These are phyloP conservation scores for Diabrotica undecimpunctata DNA, from an alignment of 1,140 invertebrate species.

Conservation along the genomic window DNA sequence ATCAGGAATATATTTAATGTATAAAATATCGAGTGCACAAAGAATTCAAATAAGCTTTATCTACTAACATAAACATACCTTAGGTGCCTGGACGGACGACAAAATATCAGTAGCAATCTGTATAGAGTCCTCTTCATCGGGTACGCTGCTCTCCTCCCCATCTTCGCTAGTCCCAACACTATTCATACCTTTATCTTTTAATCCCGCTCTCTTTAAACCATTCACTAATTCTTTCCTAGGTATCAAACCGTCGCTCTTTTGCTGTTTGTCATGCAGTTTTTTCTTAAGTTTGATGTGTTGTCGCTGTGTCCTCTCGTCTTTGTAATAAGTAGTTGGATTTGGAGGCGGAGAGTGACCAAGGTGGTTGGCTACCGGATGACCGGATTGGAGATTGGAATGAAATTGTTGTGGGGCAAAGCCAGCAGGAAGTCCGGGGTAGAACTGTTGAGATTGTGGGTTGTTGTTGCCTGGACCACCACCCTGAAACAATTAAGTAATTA, in stretches of 20 bases:
- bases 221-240: slow-evolving; percentile 53
- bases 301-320: slow-evolving; percentile 72
- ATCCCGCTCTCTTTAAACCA: slow-evolving; percentile 48
- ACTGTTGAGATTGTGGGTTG: slow-evolving; percentile 59
- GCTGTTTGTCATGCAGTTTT: slow-evolving; percentile 42
- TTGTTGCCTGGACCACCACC: slow-evolving; percentile 58
- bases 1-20: no score
- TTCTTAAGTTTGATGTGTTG: slow-evolving; percentile 71
- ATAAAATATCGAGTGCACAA: no score
- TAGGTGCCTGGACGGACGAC: slow-evolving; percentile 69
- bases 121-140: slow-evolving; percentile 65
- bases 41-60: no score
- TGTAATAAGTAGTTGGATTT: slow-evolving; percentile 54
- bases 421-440: slow-evolving; percentile 54
- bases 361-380: slow-evolving; percentile 48
- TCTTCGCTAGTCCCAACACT: slow-evolving; percentile 65
- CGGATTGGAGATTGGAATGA: slow-evolving; percentile 51
- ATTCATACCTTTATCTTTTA: slow-evolving; percentile 52
- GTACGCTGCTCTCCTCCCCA: slow-evolving; percentile 66
- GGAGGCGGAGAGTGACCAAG: slow-evolving; percentile 51
- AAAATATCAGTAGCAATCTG: slow-evolving; percentile 64
- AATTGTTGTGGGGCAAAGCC: slow-evolving; percentile 57
- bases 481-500: slow-evolving; percentile 46
- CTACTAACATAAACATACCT: slow-evolving; percentile 49
- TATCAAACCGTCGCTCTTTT: slow-evolving; percentile 30